A percentile compares a stretch with the other conserved stretches of the same genome.
Evolutionary conservation across 2,888 invertebrate species (phyloP).

Genomic region (Xanthia togata): DNA sequence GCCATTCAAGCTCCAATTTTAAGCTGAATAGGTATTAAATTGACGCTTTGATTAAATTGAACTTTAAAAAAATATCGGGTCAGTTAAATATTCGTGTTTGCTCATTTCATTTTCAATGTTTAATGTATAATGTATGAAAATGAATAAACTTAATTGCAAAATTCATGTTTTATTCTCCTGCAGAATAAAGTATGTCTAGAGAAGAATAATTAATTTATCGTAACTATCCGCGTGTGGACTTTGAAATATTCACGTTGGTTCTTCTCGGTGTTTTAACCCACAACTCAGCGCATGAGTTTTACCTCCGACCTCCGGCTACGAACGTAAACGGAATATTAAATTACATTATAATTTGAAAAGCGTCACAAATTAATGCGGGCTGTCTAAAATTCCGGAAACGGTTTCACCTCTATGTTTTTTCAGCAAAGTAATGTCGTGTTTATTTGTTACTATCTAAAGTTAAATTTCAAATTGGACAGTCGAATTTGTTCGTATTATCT

Average conservation of each 20-base stretch:
- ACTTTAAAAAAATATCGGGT: background rate
- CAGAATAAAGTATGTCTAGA: background rate
- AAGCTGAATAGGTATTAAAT: background rate
- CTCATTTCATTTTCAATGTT: background rate
- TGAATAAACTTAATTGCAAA: background rate
- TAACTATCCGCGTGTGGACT: background rate
- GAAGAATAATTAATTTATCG: background rate
- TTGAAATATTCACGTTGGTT: conserved; percentile 7
- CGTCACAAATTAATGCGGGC: background rate
- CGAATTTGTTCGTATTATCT: background rate
- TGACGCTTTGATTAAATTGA: background rate
- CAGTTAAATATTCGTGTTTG: background rate
- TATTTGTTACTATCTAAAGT: background rate
- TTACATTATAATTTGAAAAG: conserved; percentile 15
- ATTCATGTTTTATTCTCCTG: background rate
- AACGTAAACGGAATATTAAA: conserved; percentile 31
- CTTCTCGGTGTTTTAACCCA: background rate
- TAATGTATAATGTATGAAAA: background rate
- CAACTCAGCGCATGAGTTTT: background rate
- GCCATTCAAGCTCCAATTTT: background rate
- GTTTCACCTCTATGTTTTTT: background rate
- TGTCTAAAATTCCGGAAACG: background rate
- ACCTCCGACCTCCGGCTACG: background rate
- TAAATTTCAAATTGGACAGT: background rate
- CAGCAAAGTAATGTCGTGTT: background rate